These are phyloP conservation scores for Ondatra zibethicus DNA, from an alignment of 2,113 vertebrate species.

Conservation along the genomic window DNA sequence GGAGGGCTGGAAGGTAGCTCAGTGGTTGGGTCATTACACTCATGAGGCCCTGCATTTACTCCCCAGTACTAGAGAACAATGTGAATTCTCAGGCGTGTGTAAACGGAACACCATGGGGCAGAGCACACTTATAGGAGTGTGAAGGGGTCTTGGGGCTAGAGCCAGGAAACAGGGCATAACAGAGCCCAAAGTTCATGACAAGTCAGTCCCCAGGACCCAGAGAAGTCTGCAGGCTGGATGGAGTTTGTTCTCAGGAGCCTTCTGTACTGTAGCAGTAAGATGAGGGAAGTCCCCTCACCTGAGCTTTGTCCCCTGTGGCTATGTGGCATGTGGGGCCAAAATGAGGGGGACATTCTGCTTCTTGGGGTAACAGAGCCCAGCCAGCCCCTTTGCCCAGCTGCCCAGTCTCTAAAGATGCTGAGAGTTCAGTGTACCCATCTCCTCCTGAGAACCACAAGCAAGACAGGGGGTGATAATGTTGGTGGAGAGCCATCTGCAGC, in stretches of 20 bases:
- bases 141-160: accelerated
- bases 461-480: not conserved
- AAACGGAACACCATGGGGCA: not conserved
- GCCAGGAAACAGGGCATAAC: too few species aligned
- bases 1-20: not conserved
- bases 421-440: too few species aligned
- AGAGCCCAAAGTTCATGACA: not conserved
- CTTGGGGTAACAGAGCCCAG: not conserved
- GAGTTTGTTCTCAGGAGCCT: not conserved
- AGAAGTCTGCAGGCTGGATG: too few species aligned
- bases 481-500: not conserved
- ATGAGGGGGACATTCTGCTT: too few species aligned
- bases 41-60: too few species aligned
- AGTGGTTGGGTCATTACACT: not conserved
- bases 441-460: not conserved
- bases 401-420: not conserved
- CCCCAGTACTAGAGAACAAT: not conserved
- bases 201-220: not conserved
- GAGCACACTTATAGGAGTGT: accelerated
- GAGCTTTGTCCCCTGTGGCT: not conserved
- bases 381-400: not conserved
- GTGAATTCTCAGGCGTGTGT: not conserved
- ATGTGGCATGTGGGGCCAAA: not conserved
- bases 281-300: too few species aligned
- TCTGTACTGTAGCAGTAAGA: not conserved